A percentile compares a stretch with the other conserved stretches of the same genome.
phyloP scores from a whole-genome alignment of 2,113 vertebrate genomes.

The Caranx melampygus region DNA sequence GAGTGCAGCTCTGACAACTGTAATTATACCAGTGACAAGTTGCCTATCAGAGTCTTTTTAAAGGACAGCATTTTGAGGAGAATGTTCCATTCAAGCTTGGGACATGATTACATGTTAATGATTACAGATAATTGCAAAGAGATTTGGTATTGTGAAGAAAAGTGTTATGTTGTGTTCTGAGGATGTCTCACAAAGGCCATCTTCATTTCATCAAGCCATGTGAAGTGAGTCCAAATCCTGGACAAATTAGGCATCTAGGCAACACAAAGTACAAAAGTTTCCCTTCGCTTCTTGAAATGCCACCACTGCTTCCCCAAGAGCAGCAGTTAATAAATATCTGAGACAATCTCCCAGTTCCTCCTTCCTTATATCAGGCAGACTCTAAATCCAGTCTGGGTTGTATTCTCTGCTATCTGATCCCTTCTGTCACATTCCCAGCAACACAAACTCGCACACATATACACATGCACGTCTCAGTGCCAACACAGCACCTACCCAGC shows the following conservation, averaged over 20 bases:
- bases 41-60: slow-evolving; percentile 23
- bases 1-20: slow-evolving; percentile 37
- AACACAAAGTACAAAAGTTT: slow-evolving; percentile 44
- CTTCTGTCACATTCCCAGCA: slow-evolving; percentile 50
- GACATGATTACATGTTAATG: slow-evolving; percentile 13
- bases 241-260: background rate
- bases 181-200: background rate
- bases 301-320: slow-evolving; percentile 18
- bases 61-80: slow-evolving; percentile 16
- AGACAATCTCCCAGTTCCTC: slow-evolving; percentile 63
- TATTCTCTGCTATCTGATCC: slow-evolving; percentile 76
- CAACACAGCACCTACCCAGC: slow-evolving; percentile 42
- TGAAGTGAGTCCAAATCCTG: slow-evolving; percentile 10
- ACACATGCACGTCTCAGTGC: slow-evolving; percentile 24
- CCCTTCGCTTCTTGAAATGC: slow-evolving; percentile 4
- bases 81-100: slow-evolving; percentile 25
- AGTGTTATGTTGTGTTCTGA: background rate
- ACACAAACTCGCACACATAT: slow-evolving; percentile 12
- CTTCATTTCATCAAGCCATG: background rate
- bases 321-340: slow-evolving; percentile 71
- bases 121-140: background rate
- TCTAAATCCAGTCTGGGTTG: slow-evolving; percentile 73
- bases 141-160: background rate
- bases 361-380: slow-evolving; percentile 59
- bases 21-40: slow-evolving; percentile 47